Conservation (phyloP, 2,888 invertebrate species). For the Caenorhabditis sinica region DNA sequence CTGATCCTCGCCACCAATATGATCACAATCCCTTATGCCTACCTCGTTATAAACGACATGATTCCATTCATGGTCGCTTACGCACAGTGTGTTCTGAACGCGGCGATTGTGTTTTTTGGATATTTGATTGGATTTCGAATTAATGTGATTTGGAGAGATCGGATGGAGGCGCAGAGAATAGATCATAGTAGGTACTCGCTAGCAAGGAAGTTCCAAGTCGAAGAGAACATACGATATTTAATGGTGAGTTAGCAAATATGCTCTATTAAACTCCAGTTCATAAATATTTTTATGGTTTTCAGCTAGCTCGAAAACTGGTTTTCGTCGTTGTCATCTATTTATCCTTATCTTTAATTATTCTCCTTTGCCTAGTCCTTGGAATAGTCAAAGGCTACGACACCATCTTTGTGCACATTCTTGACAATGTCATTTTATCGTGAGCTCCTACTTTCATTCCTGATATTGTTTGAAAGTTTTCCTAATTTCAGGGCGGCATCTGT, state of each 20-base stretch:
- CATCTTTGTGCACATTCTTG: constrained; percentile 5
- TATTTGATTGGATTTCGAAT: constrained; percentile 21
- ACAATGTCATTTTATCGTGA: constrained; percentile 39
- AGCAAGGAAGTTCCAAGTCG: constrained; percentile 44
- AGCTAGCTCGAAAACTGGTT: constrained; percentile 6
- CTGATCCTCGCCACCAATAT: constrained; percentile 41
- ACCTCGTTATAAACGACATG: constrained; percentile 32
- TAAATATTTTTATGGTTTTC: constrained; percentile 1
- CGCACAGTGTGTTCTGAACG: constrained; percentile 43
- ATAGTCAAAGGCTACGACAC: constrained; percentile 13
- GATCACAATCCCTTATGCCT: constrained; percentile 44
- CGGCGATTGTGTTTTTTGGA: constrained; percentile 32
- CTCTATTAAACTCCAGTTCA: no score
- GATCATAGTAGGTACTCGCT: constrained; percentile 11
- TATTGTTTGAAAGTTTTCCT: no score
- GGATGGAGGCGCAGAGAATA: constrained; percentile 6
- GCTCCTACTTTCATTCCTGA: not conserved
- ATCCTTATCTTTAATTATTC: constrained; percentile 3
- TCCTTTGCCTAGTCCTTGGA: constrained; percentile 27
- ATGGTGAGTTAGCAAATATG: not conserved
- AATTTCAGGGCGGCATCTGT: constrained; percentile 41
- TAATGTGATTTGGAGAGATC: constrained; percentile 16
- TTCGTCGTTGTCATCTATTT: constrained; percentile 24
- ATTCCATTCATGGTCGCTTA: constrained; percentile 45
- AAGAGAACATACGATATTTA: constrained; percentile 44